Evolutionary conservation across 92 coral and sea anemone species (phyloP).

Genomic region (Zoanthus solanderi): DNA sequence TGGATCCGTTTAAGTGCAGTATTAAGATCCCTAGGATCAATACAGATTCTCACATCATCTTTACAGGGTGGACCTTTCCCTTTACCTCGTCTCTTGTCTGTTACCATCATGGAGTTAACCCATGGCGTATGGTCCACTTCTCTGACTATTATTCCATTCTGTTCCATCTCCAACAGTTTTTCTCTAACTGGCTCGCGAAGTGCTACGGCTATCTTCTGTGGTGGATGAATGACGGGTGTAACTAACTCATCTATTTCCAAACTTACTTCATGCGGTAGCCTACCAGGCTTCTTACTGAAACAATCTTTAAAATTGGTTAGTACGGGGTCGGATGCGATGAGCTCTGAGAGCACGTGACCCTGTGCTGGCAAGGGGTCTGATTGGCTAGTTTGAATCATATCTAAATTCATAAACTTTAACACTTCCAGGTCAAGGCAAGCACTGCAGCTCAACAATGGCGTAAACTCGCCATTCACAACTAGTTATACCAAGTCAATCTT

Average conservation of each 20-base stretch:
- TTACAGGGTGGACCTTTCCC: slow-evolving; percentile 32
- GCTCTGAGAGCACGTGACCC: neutral
- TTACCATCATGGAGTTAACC: slow-evolving; percentile 56
- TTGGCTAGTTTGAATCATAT: neutral
- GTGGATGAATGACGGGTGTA: slow-evolving; percentile 54
- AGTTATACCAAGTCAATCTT: neutral
- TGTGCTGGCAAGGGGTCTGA: neutral
- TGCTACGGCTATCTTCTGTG: slow-evolving; percentile 53
- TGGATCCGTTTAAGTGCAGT: too few species aligned
- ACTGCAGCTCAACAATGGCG: slow-evolving; percentile 69
- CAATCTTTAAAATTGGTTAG: slow-evolving; percentile 55
- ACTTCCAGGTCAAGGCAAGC: slow-evolving; percentile 76
- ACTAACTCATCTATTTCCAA: slow-evolving; percentile 56
- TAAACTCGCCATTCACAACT: slow-evolving; percentile 60
- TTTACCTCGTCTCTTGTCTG: slow-evolving; percentile 57
- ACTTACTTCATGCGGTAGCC: slow-evolving; percentile 42
- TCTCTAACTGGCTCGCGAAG: slow-evolving; percentile 59
- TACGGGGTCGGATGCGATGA: slow-evolving; percentile 46
- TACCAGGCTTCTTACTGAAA: slow-evolving; percentile 67
- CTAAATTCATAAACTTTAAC: slow-evolving; percentile 66
- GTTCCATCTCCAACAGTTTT: slow-evolving; percentile 61
- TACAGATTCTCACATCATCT: slow-evolving; percentile 42
- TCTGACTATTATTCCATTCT: slow-evolving; percentile 64
- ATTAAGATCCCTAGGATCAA: too few species aligned
- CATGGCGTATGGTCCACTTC: slow-evolving; percentile 60